These are phyloP conservation scores for Chalcis sispes DNA, from an alignment of 2,888 invertebrate species.

Conservation along the genomic window DNA sequence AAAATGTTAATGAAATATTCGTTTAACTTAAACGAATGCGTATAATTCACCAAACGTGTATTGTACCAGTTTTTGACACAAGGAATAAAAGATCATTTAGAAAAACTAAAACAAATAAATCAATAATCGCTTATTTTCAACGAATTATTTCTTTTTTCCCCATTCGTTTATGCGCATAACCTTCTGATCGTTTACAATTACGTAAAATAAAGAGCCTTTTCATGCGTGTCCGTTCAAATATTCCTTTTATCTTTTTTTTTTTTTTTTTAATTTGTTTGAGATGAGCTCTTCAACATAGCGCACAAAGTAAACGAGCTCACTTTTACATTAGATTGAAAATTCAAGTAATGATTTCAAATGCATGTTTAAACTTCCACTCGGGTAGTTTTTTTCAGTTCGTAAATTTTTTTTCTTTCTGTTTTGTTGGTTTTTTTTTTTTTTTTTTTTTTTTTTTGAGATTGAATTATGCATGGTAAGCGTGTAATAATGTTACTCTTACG, in stretches of 20 bases:
- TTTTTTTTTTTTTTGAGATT: no score
- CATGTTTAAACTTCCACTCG: no score
- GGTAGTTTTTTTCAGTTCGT: no score
- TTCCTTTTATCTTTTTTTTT: constrained; percentile 1
- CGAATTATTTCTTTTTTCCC: neutral
- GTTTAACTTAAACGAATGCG: no score
- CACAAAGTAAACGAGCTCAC: neutral
- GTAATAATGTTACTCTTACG: no score
- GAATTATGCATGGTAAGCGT: no score
- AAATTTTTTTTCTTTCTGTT: no score
- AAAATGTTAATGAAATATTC: no score
- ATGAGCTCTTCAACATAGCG: neutral
- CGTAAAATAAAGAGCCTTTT: neutral
- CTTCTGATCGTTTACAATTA: neutral
- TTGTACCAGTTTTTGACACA: no score
- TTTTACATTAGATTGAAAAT: neutral
- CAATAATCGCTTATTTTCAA: neutral
- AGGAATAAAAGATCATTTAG: no score
- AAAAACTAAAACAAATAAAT: neutral
- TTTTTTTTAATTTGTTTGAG: neutral
- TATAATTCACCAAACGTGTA: no score
- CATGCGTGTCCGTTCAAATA: neutral
- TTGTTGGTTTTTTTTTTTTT: no score
- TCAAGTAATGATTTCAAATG: neutral
- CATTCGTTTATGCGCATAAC: neutral